These are phyloP conservation scores for Allophyes oxyacanthae DNA, from an alignment of 2,888 invertebrate species.

Conservation along the genomic window DNA sequence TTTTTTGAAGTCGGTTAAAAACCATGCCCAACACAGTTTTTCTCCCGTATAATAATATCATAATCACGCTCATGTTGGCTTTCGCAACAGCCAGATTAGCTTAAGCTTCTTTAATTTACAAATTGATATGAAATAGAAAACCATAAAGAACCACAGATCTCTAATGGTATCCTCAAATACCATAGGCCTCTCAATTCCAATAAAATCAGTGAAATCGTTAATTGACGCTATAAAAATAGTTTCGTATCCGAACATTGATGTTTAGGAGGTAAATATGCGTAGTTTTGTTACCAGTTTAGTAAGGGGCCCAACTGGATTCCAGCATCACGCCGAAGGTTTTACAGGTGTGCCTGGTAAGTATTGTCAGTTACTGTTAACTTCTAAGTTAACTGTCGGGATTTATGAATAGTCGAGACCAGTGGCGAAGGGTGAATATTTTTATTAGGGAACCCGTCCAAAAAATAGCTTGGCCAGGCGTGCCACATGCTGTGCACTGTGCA, in stretches of 20 bases:
- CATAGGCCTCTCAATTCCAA: conserved; percentile 19
- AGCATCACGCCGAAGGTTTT: conserved; percentile 5
- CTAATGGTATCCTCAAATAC: conserved; percentile 18
- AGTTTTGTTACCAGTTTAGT: conserved; percentile 19
- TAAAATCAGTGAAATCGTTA: conserved; percentile 37
- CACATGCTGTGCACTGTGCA: too few relatives aligned
- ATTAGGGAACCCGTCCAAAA: too few relatives aligned
- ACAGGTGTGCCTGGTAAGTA: conserved; percentile 6
- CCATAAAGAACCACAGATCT: conserved; percentile 13
- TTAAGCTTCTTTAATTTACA: background rate
- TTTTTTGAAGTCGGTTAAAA: too few relatives aligned
- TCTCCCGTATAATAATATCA: too few relatives aligned
- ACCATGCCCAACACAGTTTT: too few relatives aligned
- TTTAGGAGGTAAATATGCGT: conserved; percentile 24
- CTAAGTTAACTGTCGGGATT: too few relatives aligned
- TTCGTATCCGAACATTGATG: conserved; percentile 11
- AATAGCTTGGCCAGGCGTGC: too few relatives aligned
- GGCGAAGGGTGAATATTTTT: too few relatives aligned
- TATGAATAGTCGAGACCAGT: too few relatives aligned
- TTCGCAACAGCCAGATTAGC: background rate
- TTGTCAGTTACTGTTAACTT: too few relatives aligned
- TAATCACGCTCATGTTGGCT: too few relatives aligned
- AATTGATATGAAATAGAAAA: conserved; percentile 21
- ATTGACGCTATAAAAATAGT: conserved; percentile 42
- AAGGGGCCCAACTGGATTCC: conserved; percentile 13